A percentile compares a stretch with the other conserved stretches of the same genome.
These are phyloP conservation scores for Rhizomys pruinosus DNA, from an alignment of 2,113 vertebrate species.

Conservation along the genomic window DNA sequence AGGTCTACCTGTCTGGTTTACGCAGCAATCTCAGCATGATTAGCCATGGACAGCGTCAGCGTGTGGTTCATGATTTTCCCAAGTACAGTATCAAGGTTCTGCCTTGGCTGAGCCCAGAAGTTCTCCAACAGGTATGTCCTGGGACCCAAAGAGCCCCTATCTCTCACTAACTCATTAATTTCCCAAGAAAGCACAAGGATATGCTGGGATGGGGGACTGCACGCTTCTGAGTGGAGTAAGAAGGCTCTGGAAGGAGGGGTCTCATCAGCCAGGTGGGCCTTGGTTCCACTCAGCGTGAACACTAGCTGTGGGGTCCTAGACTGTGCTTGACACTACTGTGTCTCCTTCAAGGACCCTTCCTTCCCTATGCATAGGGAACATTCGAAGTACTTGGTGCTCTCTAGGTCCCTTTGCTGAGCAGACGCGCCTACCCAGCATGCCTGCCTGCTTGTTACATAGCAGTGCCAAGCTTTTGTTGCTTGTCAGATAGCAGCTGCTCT, in stretches of 20 bases:
- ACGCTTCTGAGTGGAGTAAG: not conserved
- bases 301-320: not conserved
- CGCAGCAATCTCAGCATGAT: constrained; percentile 97
- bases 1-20: constrained; percentile 96
- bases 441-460: not conserved
- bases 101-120: constrained; percentile 98
- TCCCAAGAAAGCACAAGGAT: not conserved
- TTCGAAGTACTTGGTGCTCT: not conserved
- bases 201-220: not conserved
- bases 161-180: not conserved
- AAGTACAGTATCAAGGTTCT: constrained; percentile 96
- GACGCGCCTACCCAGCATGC: not conserved
- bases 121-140: constrained; percentile 94
- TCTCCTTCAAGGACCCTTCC: not conserved
- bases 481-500: not conserved
- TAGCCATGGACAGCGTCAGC: constrained; percentile 94
- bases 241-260: not conserved
- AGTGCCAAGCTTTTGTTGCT: not conserved
- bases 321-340: not conserved
- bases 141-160: not conserved
- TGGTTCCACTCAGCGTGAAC: no score
- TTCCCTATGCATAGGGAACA: not conserved
- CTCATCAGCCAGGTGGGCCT: not conserved
- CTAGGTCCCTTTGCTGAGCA: not conserved
- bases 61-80: constrained; percentile 97